Evolutionary conservation across 2,888 invertebrate species (phyloP), one percentile per base, ranked within the genome.

Genomic region (Agrotis segetum): DNA sequence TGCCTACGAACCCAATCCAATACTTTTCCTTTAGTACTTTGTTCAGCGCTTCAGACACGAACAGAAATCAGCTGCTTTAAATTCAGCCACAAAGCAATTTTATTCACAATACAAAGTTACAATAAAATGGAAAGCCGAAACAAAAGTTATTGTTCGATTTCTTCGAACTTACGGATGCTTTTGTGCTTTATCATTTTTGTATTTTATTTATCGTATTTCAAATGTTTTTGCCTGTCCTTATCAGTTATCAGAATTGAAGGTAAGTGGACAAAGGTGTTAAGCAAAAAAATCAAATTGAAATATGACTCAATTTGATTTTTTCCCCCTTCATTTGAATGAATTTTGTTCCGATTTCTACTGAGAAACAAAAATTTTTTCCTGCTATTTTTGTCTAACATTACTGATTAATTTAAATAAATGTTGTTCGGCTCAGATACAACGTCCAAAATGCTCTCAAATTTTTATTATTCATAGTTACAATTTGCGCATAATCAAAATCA

Each of bases 81-180:
- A 77, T 65, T 72, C 78, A 61, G 24, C 49, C 19, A 65, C 64
- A 53, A 46, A 58, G 67, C 60, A 9, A 47, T 71, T 64, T 60
- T 40, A 17, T 55, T 29, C 46, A 60, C 46, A 52, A 52, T 47
- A 64, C 46, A 55, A 67, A 55, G 59, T 62, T 13, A 40, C 47
- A 52, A 40, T 52, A 62, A 74, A 62, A 47, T n/a, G 13, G 47
- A 21, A 50, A 21, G 24, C 21, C 1, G 21, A 19, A 59, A 53
- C 52, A 14, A 59, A 68, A 63, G 47, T 68, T 59, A 53, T 16
- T 49, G 52, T 44, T 21, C 75, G 53, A 74, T 74, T 53, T 62
- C 52, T 52, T 0, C 7, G 14, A 72, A 21, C 47, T 40, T 71
- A 16, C 17, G 2, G 40, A 14, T 19, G 19, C 0, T 72, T 58